Percentiles rank a stretch among this genome's conserved stretches.
Evolutionary conservation across 2,113 vertebrate genomes (phyloP).

Genomic region (Hippocampus abdominalis): DNA sequence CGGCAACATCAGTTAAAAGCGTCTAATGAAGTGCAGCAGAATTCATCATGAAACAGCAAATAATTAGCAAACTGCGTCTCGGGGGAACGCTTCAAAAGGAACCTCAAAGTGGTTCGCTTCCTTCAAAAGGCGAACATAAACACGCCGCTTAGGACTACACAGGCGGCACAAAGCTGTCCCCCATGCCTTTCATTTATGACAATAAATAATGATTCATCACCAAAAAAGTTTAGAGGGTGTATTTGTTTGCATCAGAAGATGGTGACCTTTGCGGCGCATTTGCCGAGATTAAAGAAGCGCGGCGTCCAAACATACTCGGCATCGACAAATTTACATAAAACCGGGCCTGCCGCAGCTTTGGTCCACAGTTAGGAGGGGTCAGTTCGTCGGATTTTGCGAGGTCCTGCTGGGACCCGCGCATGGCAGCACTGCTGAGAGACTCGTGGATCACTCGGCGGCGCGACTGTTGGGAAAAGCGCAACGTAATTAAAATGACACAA

Average conservation of each 20-base stretch:
- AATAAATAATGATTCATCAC: constrained; percentile 71
- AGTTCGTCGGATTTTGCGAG: constrained; percentile 44
- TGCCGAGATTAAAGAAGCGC: constrained; percentile 62
- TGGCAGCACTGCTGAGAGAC: constrained; percentile 63
- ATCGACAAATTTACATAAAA: constrained; percentile 62
- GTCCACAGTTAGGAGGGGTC: constrained; percentile 31
- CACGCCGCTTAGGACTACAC: constrained; percentile 67
- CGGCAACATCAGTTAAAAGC: constrained; percentile 71
- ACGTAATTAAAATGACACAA: constrained; percentile 90
- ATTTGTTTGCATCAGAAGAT: constrained; percentile 64
- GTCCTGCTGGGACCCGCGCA: constrained; percentile 49
- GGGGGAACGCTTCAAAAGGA: constrained; percentile 72
- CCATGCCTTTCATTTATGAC: constrained; percentile 67
- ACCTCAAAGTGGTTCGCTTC: constrained; percentile 71
- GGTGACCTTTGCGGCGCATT: constrained; percentile 59
- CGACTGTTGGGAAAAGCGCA: constrained; percentile 72
- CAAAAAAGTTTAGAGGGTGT: constrained; percentile 64
- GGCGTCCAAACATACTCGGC: constrained; percentile 48
- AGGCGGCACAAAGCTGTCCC: constrained; percentile 64
- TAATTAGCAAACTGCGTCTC: constrained; percentile 71
- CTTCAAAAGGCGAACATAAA: constrained; percentile 70
- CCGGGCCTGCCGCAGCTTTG: constrained; percentile 43
- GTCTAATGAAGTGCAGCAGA: constrained; percentile 71
- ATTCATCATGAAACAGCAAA: constrained; percentile 72
- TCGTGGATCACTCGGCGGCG: constrained; percentile 70